Percentiles rank a stretch among this genome's conserved stretches.
Evolutionary conservation across 30 jellyfish, hydroid and myxozoan species (phyloP).

Genomic region (Nemopilema nomurai): DNA sequence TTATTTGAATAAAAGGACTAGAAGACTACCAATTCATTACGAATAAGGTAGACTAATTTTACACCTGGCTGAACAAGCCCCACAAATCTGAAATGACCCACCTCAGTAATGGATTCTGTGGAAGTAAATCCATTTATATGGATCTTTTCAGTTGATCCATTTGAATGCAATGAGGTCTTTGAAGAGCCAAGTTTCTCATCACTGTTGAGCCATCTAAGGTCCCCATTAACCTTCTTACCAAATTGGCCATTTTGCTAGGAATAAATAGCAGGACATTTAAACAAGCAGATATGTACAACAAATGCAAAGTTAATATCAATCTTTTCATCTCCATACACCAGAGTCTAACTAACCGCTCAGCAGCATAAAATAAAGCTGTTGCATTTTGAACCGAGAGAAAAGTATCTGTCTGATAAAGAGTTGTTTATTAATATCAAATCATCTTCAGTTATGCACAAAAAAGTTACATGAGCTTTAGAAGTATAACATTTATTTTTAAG

Average conservation of each 20-base stretch:
- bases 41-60: no score
- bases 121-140: conserved; percentile 86
- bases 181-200: conserved; percentile 62
- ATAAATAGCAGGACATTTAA: not conserved
- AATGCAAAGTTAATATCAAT: not conserved
- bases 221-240: conserved; percentile 53
- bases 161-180: conserved; percentile 74
- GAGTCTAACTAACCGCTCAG: not conserved
- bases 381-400: no score
- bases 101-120: conserved; percentile 80
- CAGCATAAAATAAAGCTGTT: no score
- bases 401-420: no score
- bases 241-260: conserved; percentile 32
- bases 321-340: not conserved
- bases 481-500: no score
- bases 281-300: not conserved
- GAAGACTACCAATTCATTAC: no score
- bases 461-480: no score
- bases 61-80: no score
- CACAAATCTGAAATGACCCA: conserved; percentile 35
- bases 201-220: conserved; percentile 42
- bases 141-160: conserved; percentile 65
- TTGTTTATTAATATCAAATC: no score
- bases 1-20: no score
- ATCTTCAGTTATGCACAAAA: no score